Evolutionary conservation across 2,888 invertebrate species (phyloP).

Genomic region (Polylopha cassiicola): DNA sequence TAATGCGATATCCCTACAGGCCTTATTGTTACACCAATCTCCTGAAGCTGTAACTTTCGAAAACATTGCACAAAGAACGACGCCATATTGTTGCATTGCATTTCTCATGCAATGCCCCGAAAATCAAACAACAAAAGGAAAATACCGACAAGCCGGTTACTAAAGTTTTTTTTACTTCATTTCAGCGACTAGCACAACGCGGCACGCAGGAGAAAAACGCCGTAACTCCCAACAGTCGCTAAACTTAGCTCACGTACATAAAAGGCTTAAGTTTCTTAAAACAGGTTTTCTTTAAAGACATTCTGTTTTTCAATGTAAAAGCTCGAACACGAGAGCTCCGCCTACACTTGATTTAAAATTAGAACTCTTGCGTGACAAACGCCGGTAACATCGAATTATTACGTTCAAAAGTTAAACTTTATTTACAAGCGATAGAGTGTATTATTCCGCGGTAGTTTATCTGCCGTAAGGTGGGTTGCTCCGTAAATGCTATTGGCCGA

Average conservation of each 20-base stretch:
- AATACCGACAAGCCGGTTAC: conserved; percentile 74
- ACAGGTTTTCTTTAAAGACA: conserved; percentile 74
- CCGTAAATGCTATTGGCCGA: conserved; percentile 75
- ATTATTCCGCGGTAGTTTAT: conserved; percentile 68
- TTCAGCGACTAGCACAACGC: conserved; percentile 51
- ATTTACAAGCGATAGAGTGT: conserved; percentile 67
- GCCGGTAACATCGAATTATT: conserved; percentile 71
- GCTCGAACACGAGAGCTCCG: conserved; percentile 71
- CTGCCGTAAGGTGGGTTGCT: conserved; percentile 73
- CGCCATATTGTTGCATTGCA: conserved; percentile 74
- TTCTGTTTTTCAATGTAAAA: conserved; percentile 75
- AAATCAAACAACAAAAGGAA: conserved; percentile 72
- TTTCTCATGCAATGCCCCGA: conserved; percentile 75
- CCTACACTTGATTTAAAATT: conserved; percentile 78
- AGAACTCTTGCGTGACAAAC: conserved; percentile 77
- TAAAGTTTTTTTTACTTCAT: conserved; percentile 75
- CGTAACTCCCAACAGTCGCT: conserved; percentile 55
- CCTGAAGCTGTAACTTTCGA: conserved; percentile 43
- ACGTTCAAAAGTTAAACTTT: conserved; percentile 75
- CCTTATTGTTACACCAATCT: too few species aligned
- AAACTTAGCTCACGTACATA: conserved; percentile 65
- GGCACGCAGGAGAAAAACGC: conserved; percentile 47
- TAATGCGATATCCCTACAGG: too few species aligned
- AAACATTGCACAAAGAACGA: conserved; percentile 49
- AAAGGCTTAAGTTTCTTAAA: conserved; percentile 75